phyloP scores from a whole-genome alignment of 1,140 invertebrate species.

The Glossosoma conforme region DNA sequence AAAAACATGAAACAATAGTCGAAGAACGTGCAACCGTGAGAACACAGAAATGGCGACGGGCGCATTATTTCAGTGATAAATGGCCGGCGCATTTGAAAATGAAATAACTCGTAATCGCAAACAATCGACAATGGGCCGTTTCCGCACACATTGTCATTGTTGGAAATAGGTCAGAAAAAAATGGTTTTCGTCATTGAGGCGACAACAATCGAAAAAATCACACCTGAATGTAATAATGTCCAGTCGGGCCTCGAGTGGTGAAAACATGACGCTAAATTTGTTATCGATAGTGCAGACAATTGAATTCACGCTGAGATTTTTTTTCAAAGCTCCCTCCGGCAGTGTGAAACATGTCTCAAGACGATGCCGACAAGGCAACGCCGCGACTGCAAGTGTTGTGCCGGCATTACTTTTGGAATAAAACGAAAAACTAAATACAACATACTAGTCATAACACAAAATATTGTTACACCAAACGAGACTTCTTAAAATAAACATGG shows the following conservation, averaged over 20 bases:
- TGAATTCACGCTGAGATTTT: background rate
- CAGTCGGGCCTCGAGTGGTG: conserved; percentile 15
- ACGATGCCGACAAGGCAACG: too few species aligned
- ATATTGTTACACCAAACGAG: too few species aligned
- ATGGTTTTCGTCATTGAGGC: conserved; percentile 3
- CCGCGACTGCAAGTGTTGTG: too few species aligned
- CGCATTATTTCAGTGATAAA: conserved; percentile 6
- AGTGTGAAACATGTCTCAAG: too few species aligned
- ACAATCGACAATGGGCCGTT: conserved; percentile 26
- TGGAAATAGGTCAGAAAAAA: conserved; percentile 4
- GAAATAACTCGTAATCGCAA: conserved; percentile 17
- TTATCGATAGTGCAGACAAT: conserved; percentile 20
- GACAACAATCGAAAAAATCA: conserved; percentile 1
- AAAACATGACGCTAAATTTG: conserved; percentile 26
- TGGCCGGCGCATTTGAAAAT: conserved; percentile 14
- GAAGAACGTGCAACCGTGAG: too few species aligned
- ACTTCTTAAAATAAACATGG: too few species aligned
- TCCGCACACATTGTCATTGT: conserved; percentile 29
- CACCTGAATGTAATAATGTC: background rate
- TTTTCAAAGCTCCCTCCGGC: conserved; percentile 15
- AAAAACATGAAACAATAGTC: too few species aligned
- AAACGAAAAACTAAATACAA: too few species aligned
- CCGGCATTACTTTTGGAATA: too few species aligned
- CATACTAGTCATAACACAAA: too few species aligned
- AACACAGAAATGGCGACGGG: background rate